Base-by-base conservation (phyloP, 2,888 invertebrate genomes). In the Xylota sylvarum region DNA sequence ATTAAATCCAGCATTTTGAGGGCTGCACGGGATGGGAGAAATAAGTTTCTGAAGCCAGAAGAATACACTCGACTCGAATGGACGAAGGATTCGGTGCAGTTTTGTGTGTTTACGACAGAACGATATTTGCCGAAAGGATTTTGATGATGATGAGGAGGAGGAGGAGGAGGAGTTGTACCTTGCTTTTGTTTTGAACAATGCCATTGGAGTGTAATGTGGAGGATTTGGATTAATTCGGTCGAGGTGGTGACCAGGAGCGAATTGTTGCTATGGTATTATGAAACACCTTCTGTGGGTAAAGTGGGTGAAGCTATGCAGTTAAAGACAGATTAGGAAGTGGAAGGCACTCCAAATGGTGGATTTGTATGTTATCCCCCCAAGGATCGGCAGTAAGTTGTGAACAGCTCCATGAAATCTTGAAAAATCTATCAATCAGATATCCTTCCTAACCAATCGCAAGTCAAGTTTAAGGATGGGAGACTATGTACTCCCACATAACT, bases 1-100 rank as follows among this genome's bases (percentile, higher is more conserved):
- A 82, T 82, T 76, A 76, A 82, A 82, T 64, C 69, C 64, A 64
- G 55, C 17, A 73, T 64, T 80, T 56, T 52, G 7, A 52, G 60
- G 52, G 30, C 30, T 62, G 65, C 30, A 17, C 7, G 35, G 14
- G 5, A 4, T 10, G 27, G 14, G 14, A 23, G 12, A 32, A 19
- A 32, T n/a, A 32, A 14, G 10, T 37, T 12, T 4, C 35, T 9
- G 37, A 32, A 12, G n/a, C 14, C n/a, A 52, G 52, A n/a, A 27
- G 27, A 52, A 52, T 52, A 52, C 52, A 52, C 52, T 6, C 9
- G 17, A 17, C 32, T 4, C 3, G 10, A 30, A 17, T n/a, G 50
- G 50, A 19, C 23, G 6, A 30, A 32, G 30, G 5, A 23, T 19
- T 46, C 30, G 55, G 46, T 35, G 65, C 65, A 65, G 37, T 65